Evolutionary conservation across 1,140 invertebrate genomes (phyloP), one percentile per base, ranked within the genome.

Genomic region (Gryllus bimaculatus): DNA sequence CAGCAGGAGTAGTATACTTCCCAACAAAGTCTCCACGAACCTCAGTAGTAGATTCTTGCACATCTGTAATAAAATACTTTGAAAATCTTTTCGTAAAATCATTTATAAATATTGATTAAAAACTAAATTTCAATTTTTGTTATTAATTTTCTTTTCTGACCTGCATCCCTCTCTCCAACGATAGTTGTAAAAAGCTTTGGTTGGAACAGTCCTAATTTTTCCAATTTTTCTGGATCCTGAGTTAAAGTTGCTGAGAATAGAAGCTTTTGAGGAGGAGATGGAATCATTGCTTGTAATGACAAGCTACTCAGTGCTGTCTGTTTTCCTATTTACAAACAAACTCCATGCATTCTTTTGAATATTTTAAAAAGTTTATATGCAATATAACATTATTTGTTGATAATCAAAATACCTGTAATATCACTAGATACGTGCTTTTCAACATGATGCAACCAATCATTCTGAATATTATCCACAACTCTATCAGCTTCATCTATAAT

Each of bases 401-500:
- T 39, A 39, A 2, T 39, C 26, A 39, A 66, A 66, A 18, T 66
- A 66, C 54, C 54, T 66, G 18, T 10, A 13, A 13, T 10, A 13
- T 66, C 54, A 66, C 54, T 18, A 66, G 10, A 18, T 3, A 66
- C 18, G 7, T 66, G 54, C 7, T 66, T 66, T 7, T 66, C 54
- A 3, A 93, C 83, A 85, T 94, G 90, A 83, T 92, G 89, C 5
- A 98, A 86, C 96, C 95, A 98, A 84, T 97, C 93, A 83, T 95
- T 92, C 85, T 97, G 93, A 26, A 96, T 89, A 83, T 95, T 93
- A 82, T 98, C 95, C 86, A 97, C 92, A 81, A 97, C 93, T 81
- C 95, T 89, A 87, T 99, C 98, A 13, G 97, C 97, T 89, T 99
- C 97, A 86, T 99, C 98, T 78, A 98, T 94, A 3, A 98, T 91